phyloP scores from a whole-genome alignment of 2,797 vertebrate species.

The Smutsia gigantea region DNA sequence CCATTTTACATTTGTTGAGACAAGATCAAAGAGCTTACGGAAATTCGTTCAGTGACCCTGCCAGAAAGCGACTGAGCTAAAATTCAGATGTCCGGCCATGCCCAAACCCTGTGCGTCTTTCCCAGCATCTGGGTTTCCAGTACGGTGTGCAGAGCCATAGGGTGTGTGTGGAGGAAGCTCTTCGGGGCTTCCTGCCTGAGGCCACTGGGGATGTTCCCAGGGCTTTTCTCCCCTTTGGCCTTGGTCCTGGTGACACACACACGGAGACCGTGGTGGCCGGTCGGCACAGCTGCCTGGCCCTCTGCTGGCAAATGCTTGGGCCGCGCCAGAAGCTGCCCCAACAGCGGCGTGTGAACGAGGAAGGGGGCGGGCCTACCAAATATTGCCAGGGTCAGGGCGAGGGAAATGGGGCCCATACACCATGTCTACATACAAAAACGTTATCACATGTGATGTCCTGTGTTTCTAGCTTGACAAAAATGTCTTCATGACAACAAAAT shows the following conservation, averaged over 20 bases:
- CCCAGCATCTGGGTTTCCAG: too few relatives aligned
- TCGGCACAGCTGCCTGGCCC: accelerated
- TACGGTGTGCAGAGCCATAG: accelerated
- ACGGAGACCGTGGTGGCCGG: not conserved
- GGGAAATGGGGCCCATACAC: accelerated
- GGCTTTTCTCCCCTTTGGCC: not conserved
- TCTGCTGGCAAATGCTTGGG: too few relatives aligned
- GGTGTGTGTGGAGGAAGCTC: accelerated
- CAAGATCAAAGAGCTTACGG: not conserved
- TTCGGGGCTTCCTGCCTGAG: not conserved
- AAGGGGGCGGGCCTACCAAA: too few relatives aligned
- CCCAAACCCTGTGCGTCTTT: accelerated
- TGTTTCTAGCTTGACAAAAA: not conserved
- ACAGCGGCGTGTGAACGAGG: accelerated
- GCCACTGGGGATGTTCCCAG: not conserved
- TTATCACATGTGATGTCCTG: not conserved
- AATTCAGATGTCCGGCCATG: not conserved
- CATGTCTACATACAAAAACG: accelerated
- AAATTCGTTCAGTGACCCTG: not conserved
- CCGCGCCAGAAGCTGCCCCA: not conserved
- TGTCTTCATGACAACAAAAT: not conserved
- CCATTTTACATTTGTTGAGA: not conserved
- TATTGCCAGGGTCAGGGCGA: accelerated
- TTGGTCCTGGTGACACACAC: accelerated
- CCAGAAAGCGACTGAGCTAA: not conserved